phyloP scores from a whole-genome alignment of 2,113 vertebrate genomes.

The Passer montanus region DNA sequence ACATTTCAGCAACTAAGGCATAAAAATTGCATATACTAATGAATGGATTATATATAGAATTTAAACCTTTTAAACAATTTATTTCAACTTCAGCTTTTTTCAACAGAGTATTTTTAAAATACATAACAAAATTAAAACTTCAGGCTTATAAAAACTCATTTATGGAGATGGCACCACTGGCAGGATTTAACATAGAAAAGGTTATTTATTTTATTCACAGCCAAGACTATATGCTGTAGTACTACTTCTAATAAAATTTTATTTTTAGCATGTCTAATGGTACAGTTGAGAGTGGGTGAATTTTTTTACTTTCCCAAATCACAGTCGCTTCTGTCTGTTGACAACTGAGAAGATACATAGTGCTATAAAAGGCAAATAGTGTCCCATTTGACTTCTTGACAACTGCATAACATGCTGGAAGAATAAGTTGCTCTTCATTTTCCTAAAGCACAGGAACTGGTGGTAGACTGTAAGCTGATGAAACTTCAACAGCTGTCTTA shows the following conservation, averaged over 20 bases:
- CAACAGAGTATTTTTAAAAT: background rate
- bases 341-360: background rate
- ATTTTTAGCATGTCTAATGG: slow-evolving; percentile 42
- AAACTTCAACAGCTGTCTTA: slow-evolving; percentile 67
- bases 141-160: background rate
- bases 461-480: slow-evolving; percentile 2
- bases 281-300: background rate
- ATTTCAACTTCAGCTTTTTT: background rate
- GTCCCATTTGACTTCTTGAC: slow-evolving; percentile 36
- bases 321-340: background rate
- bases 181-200: background rate
- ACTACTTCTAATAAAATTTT: slow-evolving; percentile 8
- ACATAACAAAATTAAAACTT: background rate
- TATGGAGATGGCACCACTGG: background rate
- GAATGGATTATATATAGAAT: background rate
- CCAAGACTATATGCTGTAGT: slow-evolving; percentile 5
- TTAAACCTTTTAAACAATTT: background rate
- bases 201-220: slow-evolving; percentile 19
- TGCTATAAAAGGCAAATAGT: background rate
- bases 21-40: background rate
- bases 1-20: background rate
- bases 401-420: slow-evolving; percentile 20
- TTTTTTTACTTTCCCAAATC: slow-evolving; percentile 24
- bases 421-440: slow-evolving; percentile 49
- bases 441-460: slow-evolving; percentile 35